Evolutionary conservation across 64 coral and sea anemone species (phyloP).

Genomic region (Montipora capricornis): DNA sequence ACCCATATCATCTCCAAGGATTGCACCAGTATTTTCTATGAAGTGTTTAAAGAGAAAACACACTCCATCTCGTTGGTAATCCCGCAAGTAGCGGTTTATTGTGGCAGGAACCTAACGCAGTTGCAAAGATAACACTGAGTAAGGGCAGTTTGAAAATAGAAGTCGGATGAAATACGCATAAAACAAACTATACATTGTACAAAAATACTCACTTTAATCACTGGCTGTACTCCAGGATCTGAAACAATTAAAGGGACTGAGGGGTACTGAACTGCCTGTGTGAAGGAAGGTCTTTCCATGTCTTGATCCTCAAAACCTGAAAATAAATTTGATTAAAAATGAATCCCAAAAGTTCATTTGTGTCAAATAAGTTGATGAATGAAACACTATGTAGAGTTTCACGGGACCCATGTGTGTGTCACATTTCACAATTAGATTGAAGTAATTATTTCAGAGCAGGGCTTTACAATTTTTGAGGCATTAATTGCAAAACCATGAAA

Average conservation of each 20-base stretch:
- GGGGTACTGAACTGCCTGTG: conserved; percentile 27
- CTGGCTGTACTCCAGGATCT: conserved; percentile 42
- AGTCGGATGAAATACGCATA: too few relatives aligned
- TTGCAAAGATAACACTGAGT: not conserved
- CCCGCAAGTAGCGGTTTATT: conserved; percentile 86
- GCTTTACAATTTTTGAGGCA: too few relatives aligned
- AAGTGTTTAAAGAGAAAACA: conserved; percentile 84
- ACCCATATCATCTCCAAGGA: conserved; percentile 97
- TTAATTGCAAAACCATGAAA: too few relatives aligned
- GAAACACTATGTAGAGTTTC: too few relatives aligned
- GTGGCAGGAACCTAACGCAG: conserved; percentile 80
- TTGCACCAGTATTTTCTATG: conserved; percentile 77
- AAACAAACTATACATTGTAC: not conserved
- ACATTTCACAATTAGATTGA: too few relatives aligned
- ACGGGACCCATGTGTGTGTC: too few relatives aligned
- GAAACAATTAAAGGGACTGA: conserved; percentile 68
- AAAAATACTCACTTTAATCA: conserved; percentile 65
- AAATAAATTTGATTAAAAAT: too few relatives aligned
- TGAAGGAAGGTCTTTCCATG: conserved; percentile 85
- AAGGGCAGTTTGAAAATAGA: too few relatives aligned
- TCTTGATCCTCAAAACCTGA: conserved; percentile 93
- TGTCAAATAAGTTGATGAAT: too few relatives aligned
- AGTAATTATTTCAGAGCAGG: too few relatives aligned
- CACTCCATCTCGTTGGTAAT: conserved; percentile 91
- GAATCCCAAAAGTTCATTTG: too few relatives aligned